These are phyloP conservation scores for Drosophila gunungcola DNA, from an alignment of 1,140 invertebrate genomes.

Conservation along the genomic window DNA sequence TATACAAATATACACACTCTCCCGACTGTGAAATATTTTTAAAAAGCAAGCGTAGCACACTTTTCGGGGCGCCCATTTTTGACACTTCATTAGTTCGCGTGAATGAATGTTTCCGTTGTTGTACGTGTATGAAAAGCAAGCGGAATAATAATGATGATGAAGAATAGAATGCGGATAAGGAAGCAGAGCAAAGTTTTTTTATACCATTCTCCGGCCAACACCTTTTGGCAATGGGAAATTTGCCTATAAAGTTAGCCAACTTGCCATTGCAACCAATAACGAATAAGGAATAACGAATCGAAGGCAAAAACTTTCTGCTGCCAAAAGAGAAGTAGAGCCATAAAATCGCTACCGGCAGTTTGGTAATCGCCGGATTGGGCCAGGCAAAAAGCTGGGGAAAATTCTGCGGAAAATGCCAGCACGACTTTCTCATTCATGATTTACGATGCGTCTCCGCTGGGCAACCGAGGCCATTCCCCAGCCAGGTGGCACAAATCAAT, in stretches of 20 bases:
- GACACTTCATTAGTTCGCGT: slow-evolving; percentile 76
- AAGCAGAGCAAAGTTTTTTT: slow-evolving; percentile 56
- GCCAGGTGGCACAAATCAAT: slow-evolving; percentile 66
- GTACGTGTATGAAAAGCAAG: slow-evolving; percentile 63
- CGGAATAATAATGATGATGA: slow-evolving; percentile 16
- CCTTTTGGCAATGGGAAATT: slow-evolving; percentile 54
- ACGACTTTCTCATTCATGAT: slow-evolving; percentile 72
- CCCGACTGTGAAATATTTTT: slow-evolving; percentile 26
- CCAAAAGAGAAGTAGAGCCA: slow-evolving; percentile 56
- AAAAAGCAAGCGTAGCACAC: slow-evolving; percentile 55
- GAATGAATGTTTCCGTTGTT: slow-evolving; percentile 73
- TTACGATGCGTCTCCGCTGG: slow-evolving; percentile 63
- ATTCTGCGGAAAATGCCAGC: slow-evolving; percentile 8
- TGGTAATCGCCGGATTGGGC: slow-evolving; percentile 45
- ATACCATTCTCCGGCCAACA: slow-evolving; percentile 61
- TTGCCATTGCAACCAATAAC: slow-evolving; percentile 54
- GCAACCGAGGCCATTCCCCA: slow-evolving; percentile 58
- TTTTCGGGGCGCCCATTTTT: slow-evolving; percentile 73
- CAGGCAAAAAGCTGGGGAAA: slow-evolving; percentile 1
- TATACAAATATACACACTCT: slow-evolving; percentile 6
- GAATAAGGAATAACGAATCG: slow-evolving; percentile 46
- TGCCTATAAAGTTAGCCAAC: slow-evolving; percentile 38
- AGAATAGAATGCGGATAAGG: slow-evolving; percentile 13
- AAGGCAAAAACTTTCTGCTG: slow-evolving; percentile 33
- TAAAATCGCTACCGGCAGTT: slow-evolving; percentile 58